Evolutionary conservation across 2,888 invertebrate species (phyloP).

Genomic region (Rotaria macrura): DNA sequence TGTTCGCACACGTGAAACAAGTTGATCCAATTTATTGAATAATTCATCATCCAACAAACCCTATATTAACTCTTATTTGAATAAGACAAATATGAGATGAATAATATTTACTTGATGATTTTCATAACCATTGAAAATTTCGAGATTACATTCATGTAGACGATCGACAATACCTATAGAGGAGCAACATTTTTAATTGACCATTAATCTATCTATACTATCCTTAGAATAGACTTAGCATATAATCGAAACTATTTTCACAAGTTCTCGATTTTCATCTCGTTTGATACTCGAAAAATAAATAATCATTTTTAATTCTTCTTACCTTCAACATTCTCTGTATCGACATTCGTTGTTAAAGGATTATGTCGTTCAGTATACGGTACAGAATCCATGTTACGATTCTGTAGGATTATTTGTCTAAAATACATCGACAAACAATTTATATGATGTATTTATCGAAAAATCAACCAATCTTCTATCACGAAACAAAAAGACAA

Average conservation of each 20-base stretch:
- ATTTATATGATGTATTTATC: background rate
- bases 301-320: too few species aligned
- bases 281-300: too few species aligned
- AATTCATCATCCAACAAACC: background rate
- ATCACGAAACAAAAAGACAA: too few species aligned
- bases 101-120: background rate
- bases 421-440: background rate
- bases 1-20: background rate
- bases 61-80: background rate
- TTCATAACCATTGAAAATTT: background rate
- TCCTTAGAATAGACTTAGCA: too few species aligned
- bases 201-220: too few species aligned
- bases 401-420: background rate
- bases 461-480: too few species aligned
- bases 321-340: background rate
- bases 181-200: background rate
- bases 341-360: slow-evolving; percentile 26
- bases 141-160: background rate
- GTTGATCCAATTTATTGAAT: background rate
- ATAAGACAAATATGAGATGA: background rate
- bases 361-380: slow-evolving; percentile 18
- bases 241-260: too few species aligned
- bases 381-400: background rate
- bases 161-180: background rate
- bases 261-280: too few species aligned